Evolutionary conservation across 1,140 invertebrate genomes (phyloP), one percentile per base, ranked within the genome.

Genomic region (Drosophila azteca): DNA sequence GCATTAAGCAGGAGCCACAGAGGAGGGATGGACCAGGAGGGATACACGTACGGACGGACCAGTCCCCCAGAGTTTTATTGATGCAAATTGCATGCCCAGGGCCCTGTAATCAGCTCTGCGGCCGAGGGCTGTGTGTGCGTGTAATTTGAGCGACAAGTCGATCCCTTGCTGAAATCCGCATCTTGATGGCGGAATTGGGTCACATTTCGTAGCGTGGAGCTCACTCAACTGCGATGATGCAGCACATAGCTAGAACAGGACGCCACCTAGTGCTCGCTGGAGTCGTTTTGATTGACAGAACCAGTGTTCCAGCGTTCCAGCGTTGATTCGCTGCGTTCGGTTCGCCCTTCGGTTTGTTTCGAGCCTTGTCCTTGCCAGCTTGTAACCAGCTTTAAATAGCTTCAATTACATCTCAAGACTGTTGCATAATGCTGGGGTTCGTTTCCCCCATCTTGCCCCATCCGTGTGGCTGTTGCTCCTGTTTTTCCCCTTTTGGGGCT

Each of bases 111-210:
- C 83, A 88, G 72, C 65, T 54, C 63, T 44, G 13, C 2, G 53
- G 70, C 78, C 65, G 77, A 68, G 50, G 73, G 67, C 65, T 54
- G 53, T 70, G 75, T 88, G 75, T 88, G 82, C 83, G 82, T 87
- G 83, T 88, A 88, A 87, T 88, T 83, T 87, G 82, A 85, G 78
- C 82, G 83, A 87, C 82, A 88, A 88, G 79, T 88, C 58, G 77
- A 76, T 69, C 45, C 51, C 58, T 4, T 5, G 9, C 9, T 54
- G 35, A 63, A 54, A 35, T 35, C 52, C 35, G 52, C 64, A 74
- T 63, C 58, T 70, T 63, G 77, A 79, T 85, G 72, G 75, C 7
- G 65, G 66, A 83, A 83, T 57, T 88, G 76, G 83, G 83, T 88
- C 83, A 87, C 53, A 82, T 69, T 83, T 53, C 55, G 64, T 44